phyloP scores from a whole-genome alignment of 2,113 vertebrate species.

The Myocastor coypus region DNA sequence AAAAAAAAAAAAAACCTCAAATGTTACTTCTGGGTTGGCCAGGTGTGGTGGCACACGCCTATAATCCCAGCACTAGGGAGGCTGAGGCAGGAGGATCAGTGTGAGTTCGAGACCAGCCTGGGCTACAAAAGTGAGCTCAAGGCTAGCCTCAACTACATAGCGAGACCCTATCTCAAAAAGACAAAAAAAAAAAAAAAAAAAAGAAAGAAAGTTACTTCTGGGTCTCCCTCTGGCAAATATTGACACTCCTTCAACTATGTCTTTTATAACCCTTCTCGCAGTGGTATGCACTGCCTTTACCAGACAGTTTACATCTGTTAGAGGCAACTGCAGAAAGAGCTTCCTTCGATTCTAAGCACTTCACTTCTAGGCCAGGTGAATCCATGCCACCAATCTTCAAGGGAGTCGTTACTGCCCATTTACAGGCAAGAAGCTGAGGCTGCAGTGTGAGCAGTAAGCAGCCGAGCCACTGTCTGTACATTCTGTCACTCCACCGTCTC shows the following conservation, averaged over 20 bases:
- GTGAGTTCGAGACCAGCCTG: too few relatives aligned
- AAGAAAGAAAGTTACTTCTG: too few relatives aligned
- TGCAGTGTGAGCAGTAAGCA: neutral
- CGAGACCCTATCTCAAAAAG: too few relatives aligned
- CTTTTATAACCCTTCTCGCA: neutral
- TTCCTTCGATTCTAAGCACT: neutral
- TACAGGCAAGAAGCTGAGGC: neutral
- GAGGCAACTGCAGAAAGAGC: neutral
- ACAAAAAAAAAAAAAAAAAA: too few relatives aligned
- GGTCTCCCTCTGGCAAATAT: neutral
- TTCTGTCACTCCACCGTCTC: accelerated
- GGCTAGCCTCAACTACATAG: too few relatives aligned
- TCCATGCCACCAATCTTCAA: accelerated
- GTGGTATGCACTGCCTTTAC: neutral
- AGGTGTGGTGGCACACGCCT: too few relatives aligned
- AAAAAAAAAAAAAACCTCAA: neutral
- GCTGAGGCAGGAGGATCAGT: too few relatives aligned
- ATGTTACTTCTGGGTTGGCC: neutral
- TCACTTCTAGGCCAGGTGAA: neutral
- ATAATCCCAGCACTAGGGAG: too few relatives aligned
- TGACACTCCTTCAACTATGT: neutral
- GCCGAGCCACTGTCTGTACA: neutral
- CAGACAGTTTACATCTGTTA: accelerated
- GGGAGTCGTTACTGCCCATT: too few relatives aligned
- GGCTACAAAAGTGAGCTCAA: too few relatives aligned